A percentile compares a stretch with the other conserved stretches of the same genome.
Conservation (phyloP, 2,797 vertebrate genomes). For the Gobio occitaniae region DNA sequence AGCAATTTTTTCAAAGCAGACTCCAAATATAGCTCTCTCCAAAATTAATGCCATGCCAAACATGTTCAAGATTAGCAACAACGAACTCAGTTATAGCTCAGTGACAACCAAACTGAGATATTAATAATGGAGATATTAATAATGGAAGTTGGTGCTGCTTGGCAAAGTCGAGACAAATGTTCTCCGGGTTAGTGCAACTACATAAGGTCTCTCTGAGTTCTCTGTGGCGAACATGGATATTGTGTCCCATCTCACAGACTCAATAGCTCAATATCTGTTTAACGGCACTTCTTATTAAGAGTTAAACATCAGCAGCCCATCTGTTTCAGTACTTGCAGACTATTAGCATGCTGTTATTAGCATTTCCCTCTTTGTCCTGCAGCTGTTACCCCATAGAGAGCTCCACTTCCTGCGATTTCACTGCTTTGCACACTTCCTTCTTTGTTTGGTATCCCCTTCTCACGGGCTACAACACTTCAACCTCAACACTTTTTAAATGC, state of each 20-base stretch:
- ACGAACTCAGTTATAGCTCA: not conserved
- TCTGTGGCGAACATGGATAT: slow-evolving; percentile 14
- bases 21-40: not conserved
- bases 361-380: slow-evolving; percentile 44
- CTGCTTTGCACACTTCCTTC: slow-evolving; percentile 49
- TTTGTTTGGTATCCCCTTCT: slow-evolving; percentile 34
- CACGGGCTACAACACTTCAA: slow-evolving; percentile 5
- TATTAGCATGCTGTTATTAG: slow-evolving; percentile 59
- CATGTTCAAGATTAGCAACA: not conserved
- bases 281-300: slow-evolving; percentile 23
- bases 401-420: slow-evolving; percentile 52
- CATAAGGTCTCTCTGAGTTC: not conserved
- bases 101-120: slow-evolving; percentile 12
- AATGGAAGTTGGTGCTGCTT: not conserved
- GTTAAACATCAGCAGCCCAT: slow-evolving; percentile 40
- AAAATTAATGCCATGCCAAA: not conserved
- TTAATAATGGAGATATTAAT: slow-evolving; percentile 11
- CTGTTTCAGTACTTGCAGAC: slow-evolving; percentile 46
- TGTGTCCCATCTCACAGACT: not conserved
- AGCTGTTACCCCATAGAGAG: slow-evolving; percentile 48
- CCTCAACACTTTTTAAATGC: slow-evolving; percentile 13
- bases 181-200: not conserved
- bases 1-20: not conserved
- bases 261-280: slow-evolving; percentile 19
- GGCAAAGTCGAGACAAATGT: slow-evolving; percentile 13